Evolutionary conservation across 2,888 invertebrate genomes (phyloP).

Genomic region (Drosophila lacicola): DNA sequence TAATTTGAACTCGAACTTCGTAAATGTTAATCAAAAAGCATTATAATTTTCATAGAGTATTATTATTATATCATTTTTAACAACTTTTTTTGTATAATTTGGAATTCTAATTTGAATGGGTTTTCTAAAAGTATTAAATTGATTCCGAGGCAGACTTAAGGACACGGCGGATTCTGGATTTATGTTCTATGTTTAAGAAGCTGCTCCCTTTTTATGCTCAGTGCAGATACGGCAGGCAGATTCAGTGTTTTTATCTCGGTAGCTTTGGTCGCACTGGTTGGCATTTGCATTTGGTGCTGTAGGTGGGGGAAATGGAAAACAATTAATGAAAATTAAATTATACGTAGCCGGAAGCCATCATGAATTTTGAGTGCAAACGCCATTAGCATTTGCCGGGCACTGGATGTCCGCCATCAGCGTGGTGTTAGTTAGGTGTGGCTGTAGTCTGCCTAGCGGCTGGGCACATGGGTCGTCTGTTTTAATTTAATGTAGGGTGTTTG

Average conservation of each 20-base stretch:
- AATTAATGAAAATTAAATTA: conserved; percentile 78
- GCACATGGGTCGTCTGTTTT: conserved; percentile 35
- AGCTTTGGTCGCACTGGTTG: background rate
- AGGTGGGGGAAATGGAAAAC: conserved; percentile 55
- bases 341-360: conserved; percentile 66
- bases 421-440: conserved; percentile 6
- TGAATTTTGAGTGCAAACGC: conserved; percentile 76
- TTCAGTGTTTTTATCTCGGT: background rate
- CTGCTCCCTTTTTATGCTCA: background rate
- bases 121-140: no score
- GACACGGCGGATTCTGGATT: no score
- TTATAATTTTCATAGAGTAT: no score
- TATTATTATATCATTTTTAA: no score
- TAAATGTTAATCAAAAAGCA: no score
- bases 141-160: no score
- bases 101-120: no score
- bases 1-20: no score
- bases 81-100: no score
- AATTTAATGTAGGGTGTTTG: conserved; percentile 39
- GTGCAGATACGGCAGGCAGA: background rate
- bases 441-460: conserved; percentile 22
- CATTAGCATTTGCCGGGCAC: conserved; percentile 59
- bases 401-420: conserved; percentile 6
- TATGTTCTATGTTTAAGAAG: no score
- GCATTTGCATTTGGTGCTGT: conserved; percentile 1